Percentiles rank a stretch among this genome's conserved stretches.
phyloP scores from a whole-genome alignment of 2,113 vertebrate genomes.

The Bufo bufo region DNA sequence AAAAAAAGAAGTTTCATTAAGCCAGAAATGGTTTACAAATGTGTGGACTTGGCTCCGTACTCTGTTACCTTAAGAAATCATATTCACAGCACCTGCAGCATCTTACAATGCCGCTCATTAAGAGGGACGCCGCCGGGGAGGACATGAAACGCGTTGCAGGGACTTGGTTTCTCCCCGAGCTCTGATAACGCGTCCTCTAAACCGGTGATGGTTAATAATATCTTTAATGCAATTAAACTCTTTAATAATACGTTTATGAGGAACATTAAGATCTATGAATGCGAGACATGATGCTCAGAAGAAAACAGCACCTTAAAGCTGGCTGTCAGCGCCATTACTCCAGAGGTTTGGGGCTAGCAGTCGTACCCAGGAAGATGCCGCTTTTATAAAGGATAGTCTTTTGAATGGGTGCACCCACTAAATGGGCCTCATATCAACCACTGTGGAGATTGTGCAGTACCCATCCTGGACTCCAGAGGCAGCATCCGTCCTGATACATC shows the following conservation, averaged over 20 bases:
- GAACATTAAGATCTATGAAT: neutral
- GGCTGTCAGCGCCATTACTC: too few species aligned
- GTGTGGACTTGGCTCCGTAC: conserved; percentile 10
- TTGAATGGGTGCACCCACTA: too few species aligned
- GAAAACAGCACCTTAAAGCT: neutral
- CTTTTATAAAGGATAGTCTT: too few species aligned
- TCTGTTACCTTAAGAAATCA: neutral
- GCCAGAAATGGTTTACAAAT: conserved; percentile 39
- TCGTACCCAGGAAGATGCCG: too few species aligned
- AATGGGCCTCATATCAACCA: too few species aligned
- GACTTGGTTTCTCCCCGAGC: neutral
- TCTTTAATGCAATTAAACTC: neutral
- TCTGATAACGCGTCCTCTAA: neutral
- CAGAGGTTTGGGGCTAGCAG: too few species aligned
- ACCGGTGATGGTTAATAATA: neutral
- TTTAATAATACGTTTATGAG: neutral
- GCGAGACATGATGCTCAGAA: neutral
- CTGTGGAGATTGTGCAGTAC: too few species aligned
- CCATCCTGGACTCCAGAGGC: too few species aligned
- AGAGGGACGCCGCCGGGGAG: neutral
- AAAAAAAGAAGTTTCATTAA: neutral
- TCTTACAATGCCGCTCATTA: neutral
- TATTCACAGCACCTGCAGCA: neutral
- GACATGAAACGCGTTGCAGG: neutral
- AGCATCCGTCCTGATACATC: too few species aligned